Evolutionary conservation across 2,797 vertebrate genomes (phyloP), one percentile per base, ranked within the genome.

Genomic region (Catharus ustulatus): DNA sequence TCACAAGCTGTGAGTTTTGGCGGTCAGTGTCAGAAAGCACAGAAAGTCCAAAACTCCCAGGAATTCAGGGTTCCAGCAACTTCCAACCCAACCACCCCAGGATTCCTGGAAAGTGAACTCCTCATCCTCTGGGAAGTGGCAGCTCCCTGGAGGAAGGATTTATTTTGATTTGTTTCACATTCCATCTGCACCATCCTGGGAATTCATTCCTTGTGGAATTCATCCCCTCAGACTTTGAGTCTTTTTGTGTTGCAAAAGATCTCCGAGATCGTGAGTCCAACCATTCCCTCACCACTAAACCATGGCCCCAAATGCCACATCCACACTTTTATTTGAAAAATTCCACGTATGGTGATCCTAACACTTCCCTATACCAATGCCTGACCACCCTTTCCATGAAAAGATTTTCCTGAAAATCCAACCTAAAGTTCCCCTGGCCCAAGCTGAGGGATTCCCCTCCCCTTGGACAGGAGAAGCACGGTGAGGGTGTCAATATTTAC

Each of bases 401-500:
- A 29, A 22, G 5, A 5, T 5, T 10, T 15, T 7, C 52, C 52
- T 15, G n/a, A 6, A 59, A 9, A 45, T 68, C 46, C 38, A 13
- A 8, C 10, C 38, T 12, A 45, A 59, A 32, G 8, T 38, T 32
- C 21, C 26, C 18, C 36, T 26, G 68, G 29, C 15, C 7, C n/a
- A 29, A 10, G 7, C 4, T 5, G 36, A 26, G 51, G 43, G 17
- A 0, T 30, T 57, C 51, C 32, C 26, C 26, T 26, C 17, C 30
- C 22, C 21, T 4, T 27, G 71, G 30, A 5, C 0, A 8, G 59
- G 36, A 72, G 67, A 22, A 84, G 24, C n/a, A 23, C 0, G 0
- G 45, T 4, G 17, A 62, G 3, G 1, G 5, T 23, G 16, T 22
- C 38, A 4, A 2, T 3, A 17, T 73, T 76, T 52, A 9, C 43